These are phyloP conservation scores for Australoheros scitulus DNA, from an alignment of 2,113 vertebrate species.

Conservation along the genomic window DNA sequence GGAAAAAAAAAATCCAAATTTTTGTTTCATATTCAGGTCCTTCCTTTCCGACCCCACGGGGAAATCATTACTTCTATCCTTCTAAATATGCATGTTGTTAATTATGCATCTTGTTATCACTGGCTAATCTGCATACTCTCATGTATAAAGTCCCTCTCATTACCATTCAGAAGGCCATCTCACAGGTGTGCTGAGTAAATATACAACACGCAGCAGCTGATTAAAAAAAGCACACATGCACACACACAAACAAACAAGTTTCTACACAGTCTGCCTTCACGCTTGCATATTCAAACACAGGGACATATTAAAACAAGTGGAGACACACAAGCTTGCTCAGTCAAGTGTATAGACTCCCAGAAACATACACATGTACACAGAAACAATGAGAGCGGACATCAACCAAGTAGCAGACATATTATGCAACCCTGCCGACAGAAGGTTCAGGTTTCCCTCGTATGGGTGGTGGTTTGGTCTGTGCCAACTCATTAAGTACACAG, in stretches of 20 bases:
- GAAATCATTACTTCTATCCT: conserved; percentile 64
- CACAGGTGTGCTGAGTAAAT: conserved; percentile 70
- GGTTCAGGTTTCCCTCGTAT: conserved; percentile 52
- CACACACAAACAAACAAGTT: not conserved
- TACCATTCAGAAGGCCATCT: conserved; percentile 56
- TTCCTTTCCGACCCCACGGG: conserved; percentile 50
- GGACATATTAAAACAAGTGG: conserved; percentile 47
- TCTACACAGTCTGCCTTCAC: conserved; percentile 8
- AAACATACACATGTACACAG: conserved; percentile 21
- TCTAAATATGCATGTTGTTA: conserved; percentile 73
- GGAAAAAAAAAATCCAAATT: conserved; percentile 1
- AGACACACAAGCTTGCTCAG: conserved; percentile 15
- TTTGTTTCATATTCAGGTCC: conserved; percentile 51
- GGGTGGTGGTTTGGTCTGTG: conserved; percentile 50
- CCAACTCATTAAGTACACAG: conserved; percentile 78
- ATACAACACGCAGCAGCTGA: conserved; percentile 48
- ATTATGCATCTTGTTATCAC: conserved; percentile 74
- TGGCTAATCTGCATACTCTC: conserved; percentile 71
- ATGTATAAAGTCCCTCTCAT: conserved; percentile 66
- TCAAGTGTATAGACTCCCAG: conserved; percentile 31
- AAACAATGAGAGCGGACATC: conserved; percentile 32
- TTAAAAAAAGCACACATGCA: conserved; percentile 20
- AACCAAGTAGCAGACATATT: conserved; percentile 47
- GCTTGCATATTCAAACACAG: conserved; percentile 12
- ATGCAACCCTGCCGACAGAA: conserved; percentile 63